phyloP scores from a whole-genome alignment of 2,113 vertebrate species.

The Cairina moschata region DNA sequence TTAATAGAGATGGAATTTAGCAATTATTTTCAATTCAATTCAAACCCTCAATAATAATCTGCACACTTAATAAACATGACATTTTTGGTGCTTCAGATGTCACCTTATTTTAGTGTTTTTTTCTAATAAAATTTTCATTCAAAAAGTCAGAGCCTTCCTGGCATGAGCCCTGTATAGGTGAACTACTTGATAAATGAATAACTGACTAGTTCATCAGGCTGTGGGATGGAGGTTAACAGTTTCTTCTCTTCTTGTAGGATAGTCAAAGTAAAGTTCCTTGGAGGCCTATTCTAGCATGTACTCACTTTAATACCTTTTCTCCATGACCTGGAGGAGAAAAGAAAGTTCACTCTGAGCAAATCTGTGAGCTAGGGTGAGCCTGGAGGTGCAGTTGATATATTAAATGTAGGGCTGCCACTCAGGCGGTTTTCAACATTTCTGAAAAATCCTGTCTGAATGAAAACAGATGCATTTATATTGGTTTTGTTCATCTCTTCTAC shows the following conservation, averaged over 20 bases:
- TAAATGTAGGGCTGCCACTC: background rate
- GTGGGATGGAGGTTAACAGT: rapidly evolving
- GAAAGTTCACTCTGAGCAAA: background rate
- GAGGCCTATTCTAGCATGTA: background rate
- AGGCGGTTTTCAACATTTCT: background rate
- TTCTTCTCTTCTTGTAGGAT: background rate
- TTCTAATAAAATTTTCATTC: background rate
- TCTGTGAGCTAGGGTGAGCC: background rate
- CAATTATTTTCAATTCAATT: background rate
- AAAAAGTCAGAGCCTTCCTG: background rate
- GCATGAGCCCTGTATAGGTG: background rate
- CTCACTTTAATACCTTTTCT: background rate
- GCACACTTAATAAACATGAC: rapidly evolving
- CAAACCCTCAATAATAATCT: background rate
- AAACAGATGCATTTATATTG: background rate
- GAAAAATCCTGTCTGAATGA: background rate
- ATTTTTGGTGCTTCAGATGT: background rate
- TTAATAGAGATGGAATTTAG: background rate
- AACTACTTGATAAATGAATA: background rate
- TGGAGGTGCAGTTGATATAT: background rate
- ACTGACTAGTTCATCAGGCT: background rate
- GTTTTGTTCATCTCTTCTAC: background rate
- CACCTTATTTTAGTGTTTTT: background rate
- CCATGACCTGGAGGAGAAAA: background rate
- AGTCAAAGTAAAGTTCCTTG: background rate